Evolutionary conservation across 2,888 invertebrate genomes (phyloP).

Genomic region (Thysanoteuthis rhombus): DNA sequence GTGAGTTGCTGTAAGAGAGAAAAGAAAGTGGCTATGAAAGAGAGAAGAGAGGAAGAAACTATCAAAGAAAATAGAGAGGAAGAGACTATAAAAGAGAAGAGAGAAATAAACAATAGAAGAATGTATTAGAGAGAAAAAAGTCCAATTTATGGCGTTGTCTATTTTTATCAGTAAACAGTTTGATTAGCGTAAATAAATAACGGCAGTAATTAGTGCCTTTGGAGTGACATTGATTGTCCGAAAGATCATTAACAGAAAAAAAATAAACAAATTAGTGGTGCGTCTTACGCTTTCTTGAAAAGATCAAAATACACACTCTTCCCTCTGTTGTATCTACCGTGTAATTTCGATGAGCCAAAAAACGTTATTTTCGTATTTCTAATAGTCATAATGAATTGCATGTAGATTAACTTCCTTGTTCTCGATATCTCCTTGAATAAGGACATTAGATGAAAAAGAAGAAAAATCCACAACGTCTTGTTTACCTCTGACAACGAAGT

Average conservation of each 20-base stretch:
- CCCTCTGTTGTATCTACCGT: neutral
- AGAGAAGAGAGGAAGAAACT: too few species aligned
- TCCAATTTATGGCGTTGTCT: neutral
- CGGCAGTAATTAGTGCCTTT: neutral
- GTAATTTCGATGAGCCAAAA: neutral
- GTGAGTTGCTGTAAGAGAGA: too few species aligned
- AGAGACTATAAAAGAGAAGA: too few species aligned
- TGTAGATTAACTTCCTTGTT: too few species aligned
- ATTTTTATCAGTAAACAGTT: neutral
- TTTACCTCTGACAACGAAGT: too few species aligned
- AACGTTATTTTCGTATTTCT: neutral
- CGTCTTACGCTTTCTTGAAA: neutral
- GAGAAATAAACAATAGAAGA: too few species aligned
- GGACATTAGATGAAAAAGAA: too few species aligned
- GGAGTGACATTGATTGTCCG: neutral
- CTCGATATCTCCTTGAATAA: too few species aligned
- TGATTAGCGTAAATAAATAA: neutral
- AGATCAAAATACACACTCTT: neutral
- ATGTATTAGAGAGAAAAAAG: neutral
- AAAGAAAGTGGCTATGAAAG: too few species aligned
- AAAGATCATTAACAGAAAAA: neutral
- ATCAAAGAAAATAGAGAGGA: too few species aligned
- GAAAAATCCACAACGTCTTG: too few species aligned
- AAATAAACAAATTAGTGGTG: neutral
- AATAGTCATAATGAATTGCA: too few species aligned